A percentile compares a stretch with the other conserved stretches of the same genome.
Conservation (phyloP, 2,797 vertebrate genomes). For the Rhabdophis nuchalis region DNA sequence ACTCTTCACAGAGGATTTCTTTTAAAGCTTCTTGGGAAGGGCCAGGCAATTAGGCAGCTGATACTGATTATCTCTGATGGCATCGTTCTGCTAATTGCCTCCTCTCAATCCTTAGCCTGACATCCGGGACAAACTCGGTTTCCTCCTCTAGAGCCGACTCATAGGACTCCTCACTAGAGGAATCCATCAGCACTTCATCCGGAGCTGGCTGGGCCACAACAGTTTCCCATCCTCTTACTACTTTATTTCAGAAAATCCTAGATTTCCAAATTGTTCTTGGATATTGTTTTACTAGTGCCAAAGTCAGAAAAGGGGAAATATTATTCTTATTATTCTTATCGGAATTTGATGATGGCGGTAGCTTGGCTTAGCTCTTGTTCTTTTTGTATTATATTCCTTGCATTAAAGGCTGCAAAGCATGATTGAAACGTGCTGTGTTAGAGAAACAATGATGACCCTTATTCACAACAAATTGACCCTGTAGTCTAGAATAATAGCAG, state of each 20-base stretch:
- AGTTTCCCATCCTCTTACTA: neutral
- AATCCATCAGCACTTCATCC: no score
- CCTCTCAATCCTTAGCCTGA: no score
- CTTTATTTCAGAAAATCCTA: neutral
- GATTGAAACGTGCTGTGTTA: neutral
- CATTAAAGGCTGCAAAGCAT: neutral
- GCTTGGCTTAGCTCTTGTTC: neutral
- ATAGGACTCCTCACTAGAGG: no score
- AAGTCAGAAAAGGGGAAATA: neutral
- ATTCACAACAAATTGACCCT: neutral
- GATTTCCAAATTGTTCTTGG: neutral
- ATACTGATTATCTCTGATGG: no score
- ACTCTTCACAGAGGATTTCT: no score
- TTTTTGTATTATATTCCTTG: neutral
- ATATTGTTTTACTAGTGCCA: neutral
- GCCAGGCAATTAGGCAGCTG: no score
- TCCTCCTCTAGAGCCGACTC: no score
- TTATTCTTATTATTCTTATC: neutral
- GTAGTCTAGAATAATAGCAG: neutral
- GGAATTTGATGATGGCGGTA: neutral
- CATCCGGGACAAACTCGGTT: no score
- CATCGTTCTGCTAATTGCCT: no score
- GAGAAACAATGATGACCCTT: neutral
- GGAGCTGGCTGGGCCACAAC: no score
- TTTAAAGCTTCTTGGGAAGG: no score